phyloP scores from a whole-genome alignment of 2,888 invertebrate genomes.

The Drosophila bunnanda region DNA sequence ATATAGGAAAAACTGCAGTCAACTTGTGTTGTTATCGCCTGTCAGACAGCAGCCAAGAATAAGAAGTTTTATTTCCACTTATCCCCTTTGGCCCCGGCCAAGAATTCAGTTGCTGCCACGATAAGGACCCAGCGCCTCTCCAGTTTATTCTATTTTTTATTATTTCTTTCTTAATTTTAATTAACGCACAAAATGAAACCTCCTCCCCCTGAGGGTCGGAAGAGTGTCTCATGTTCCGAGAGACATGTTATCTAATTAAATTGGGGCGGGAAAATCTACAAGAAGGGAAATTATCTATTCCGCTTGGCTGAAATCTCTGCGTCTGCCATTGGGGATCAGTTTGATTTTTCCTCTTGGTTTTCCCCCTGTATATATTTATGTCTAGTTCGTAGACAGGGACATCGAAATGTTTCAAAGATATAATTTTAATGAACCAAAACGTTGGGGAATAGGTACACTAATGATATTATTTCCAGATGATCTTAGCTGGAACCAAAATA shows the following conservation, averaged over 20 bases:
- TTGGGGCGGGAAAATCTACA: conserved; percentile 43
- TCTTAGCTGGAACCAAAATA: conserved; percentile 9
- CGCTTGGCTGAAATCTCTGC: conserved; percentile 13
- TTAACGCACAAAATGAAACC: conserved; percentile 65
- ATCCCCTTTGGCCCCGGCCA: conserved; percentile 20
- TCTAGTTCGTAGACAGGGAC: neutral
- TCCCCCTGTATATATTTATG: neutral
- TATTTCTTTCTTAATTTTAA: conserved; percentile 66
- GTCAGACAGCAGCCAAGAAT: conserved; percentile 58
- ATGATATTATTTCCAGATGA: conserved; percentile 13
- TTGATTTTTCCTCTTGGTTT: neutral
- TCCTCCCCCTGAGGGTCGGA: conserved; percentile 11
- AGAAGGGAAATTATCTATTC: conserved; percentile 11
- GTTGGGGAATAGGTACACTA: conserved; percentile 3
- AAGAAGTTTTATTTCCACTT: conserved; percentile 40
- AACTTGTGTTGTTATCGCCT: conserved; percentile 71
- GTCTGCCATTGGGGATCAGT: conserved; percentile 16
- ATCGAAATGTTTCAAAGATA: neutral
- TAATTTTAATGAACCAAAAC: conserved; percentile 2
- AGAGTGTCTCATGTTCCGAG: conserved; percentile 45
- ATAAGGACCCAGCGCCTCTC: conserved; percentile 12
- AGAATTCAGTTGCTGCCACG: conserved; percentile 14
- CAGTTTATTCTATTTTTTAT: conserved; percentile 47
- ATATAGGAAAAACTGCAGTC: conserved; percentile 55
- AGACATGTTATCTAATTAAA: conserved; percentile 65